These are phyloP conservation scores for Luscinia megarhynchos DNA, from an alignment of 2,797 vertebrate genomes.

Conservation along the genomic window DNA sequence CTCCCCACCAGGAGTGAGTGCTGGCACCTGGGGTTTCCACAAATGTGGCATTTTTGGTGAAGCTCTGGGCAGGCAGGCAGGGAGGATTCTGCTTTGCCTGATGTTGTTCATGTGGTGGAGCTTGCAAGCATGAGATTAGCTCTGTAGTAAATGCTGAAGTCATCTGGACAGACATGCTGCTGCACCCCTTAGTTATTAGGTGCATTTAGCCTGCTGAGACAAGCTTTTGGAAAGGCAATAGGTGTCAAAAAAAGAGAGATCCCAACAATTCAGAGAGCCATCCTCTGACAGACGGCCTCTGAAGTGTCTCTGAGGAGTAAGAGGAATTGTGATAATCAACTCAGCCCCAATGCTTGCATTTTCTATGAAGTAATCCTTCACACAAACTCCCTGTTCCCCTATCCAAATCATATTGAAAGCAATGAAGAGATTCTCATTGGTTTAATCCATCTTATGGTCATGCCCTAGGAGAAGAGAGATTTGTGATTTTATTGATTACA, in stretches of 20 bases:
- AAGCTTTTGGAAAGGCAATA: slow-evolving; percentile 33
- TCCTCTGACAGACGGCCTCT: not conserved
- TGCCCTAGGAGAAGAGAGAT: slow-evolving; percentile 51
- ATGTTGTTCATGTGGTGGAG: not conserved
- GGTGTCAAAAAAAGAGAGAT: not conserved
- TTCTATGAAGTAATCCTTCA: slow-evolving; percentile 17
- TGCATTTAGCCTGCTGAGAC: slow-evolving; percentile 34
- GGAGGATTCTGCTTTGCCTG: not conserved
- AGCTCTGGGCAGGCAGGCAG: not conserved
- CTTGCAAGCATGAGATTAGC: not conserved
- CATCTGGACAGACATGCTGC: slow-evolving; percentile 14
- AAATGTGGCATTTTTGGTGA: not conserved
- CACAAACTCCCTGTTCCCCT: slow-evolving; percentile 15
- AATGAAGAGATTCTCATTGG: slow-evolving; percentile 27
- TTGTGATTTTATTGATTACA: slow-evolving; percentile 56
- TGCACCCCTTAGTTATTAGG: not conserved
- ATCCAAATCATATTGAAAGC: slow-evolving; percentile 33
- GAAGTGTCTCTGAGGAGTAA: slow-evolving; percentile 1
- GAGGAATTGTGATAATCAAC: slow-evolving; percentile 9
- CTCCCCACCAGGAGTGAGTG: not conserved
- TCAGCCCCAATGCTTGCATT: not conserved
- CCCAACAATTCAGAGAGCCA: not conserved
- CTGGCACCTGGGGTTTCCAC: not conserved
- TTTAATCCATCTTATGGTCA: slow-evolving; percentile 27
- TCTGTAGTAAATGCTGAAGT: slow-evolving; percentile 24